Base-by-base conservation (phyloP, 1,140 invertebrate genomes). In the Pogonus chalceus region DNA sequence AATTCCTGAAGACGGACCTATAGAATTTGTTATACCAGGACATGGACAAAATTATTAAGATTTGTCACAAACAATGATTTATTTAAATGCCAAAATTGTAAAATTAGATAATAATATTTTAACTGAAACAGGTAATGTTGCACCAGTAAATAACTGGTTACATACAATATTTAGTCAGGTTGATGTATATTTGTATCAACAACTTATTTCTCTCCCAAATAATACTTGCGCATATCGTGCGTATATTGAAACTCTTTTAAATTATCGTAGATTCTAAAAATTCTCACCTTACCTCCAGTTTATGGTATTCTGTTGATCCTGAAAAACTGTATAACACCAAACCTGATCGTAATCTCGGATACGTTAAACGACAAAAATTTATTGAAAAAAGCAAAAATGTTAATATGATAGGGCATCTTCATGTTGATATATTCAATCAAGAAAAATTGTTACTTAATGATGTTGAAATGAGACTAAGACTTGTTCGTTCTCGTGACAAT, bases 151-250 rank as follows among this genome's bases (percentile, higher is more conserved):
- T 59, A 69, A 72, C 63, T 66, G 68, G 56, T 2, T 72, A 18
- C 67, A 71, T 58, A 68, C 63, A n/a, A 54, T 74, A 20, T 72
- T 73, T 52, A 65, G 55, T 58, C 66, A 70, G 49, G 56, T 72
- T 0, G 64, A 69, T 55, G 57, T 73, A 16, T 67, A 64, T 58
- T 63, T 75, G 9, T 72, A 73, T 63, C 69, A 72, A 58, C 71
- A 69, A 61, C 56, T 70, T 21, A 57, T 75, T 1, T 70, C 68
- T 10, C 62, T 68, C 0, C 58, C 67, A 18, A 68, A 66, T 46
- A 67, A 69, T 52, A 66, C 65, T 14, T 74, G 75, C 61, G 62
- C 65, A 9, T 74, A 72, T 57, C 51, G 68, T 48, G 65, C 68
- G 2, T 74, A 73, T 43, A 65, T 76, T 10, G 70, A 76, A 65